Evolutionary conservation across 2,113 vertebrate species (phyloP).

Genomic region (Notarius quadriscutis): DNA sequence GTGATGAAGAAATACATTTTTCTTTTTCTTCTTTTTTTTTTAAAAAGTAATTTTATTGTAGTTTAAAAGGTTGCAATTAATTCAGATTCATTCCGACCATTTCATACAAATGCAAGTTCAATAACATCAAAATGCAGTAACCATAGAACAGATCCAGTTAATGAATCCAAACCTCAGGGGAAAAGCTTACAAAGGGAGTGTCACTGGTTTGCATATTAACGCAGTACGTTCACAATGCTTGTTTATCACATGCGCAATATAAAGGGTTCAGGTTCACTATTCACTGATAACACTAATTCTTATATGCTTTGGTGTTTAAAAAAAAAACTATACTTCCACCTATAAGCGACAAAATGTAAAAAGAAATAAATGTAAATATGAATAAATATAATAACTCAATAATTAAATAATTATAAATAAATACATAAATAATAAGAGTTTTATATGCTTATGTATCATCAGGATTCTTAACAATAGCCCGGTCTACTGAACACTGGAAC

Average conservation of each 20-base stretch:
- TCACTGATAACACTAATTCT: neutral
- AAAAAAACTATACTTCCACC: neutral
- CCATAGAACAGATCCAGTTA: neutral
- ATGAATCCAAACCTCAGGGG: conserved; percentile 6
- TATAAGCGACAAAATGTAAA: neutral
- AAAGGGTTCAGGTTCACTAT: neutral
- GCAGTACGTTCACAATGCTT: conserved; percentile 22
- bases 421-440: neutral
- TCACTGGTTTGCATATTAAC: conserved; percentile 5
- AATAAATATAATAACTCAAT: no score
- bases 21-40: neutral
- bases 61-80: conserved; percentile 10
- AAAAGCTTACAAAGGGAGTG: conserved; percentile 1
- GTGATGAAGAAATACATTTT: neutral
- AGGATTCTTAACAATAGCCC: neutral
- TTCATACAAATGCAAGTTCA: conserved; percentile 20
- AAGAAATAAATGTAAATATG: neutral
- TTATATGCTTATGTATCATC: neutral
- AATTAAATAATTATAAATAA: neutral
- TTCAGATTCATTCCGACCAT: neutral
- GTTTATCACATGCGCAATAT: neutral
- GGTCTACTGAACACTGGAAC: conserved; percentile 1
- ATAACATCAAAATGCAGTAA: neutral
- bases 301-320: neutral
- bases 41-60: conserved; percentile 21